phyloP scores from a whole-genome alignment of 2,113 vertebrate species.

The Cyanistes caeruleus region DNA sequence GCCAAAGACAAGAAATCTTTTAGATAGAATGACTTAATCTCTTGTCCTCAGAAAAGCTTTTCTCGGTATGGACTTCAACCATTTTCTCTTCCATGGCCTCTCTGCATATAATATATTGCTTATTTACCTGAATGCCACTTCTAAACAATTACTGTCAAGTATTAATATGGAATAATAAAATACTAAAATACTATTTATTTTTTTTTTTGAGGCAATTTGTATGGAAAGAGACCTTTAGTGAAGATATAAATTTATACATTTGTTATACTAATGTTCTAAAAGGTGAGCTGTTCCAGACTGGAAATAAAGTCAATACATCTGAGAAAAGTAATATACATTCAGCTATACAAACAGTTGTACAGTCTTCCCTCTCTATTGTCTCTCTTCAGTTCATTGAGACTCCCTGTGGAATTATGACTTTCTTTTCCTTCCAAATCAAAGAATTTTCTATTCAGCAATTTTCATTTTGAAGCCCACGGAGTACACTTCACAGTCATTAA shows the following conservation, averaged over 20 bases:
- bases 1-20: constrained; percentile 22
- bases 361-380: neutral
- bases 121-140: neutral
- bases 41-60: constrained; percentile 61
- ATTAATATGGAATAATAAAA: neutral
- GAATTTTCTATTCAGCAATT: neutral
- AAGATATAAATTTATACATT: neutral
- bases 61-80: neutral
- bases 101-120: neutral
- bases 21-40: constrained; percentile 30
- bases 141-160: neutral
- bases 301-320: neutral
- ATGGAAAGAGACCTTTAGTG: neutral
- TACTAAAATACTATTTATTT: neutral
- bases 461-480: neutral
- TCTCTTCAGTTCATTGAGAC: neutral
- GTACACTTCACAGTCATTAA: neutral
- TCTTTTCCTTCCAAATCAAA: neutral
- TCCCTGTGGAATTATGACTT: neutral
- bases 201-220: neutral
- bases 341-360: neutral
- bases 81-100: neutral
- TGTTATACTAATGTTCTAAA: neutral
- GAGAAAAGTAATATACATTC: neutral
- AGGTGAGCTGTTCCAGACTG: neutral